phyloP scores from a whole-genome alignment of 2,797 vertebrate genomes.

The Anguilla obscura region DNA sequence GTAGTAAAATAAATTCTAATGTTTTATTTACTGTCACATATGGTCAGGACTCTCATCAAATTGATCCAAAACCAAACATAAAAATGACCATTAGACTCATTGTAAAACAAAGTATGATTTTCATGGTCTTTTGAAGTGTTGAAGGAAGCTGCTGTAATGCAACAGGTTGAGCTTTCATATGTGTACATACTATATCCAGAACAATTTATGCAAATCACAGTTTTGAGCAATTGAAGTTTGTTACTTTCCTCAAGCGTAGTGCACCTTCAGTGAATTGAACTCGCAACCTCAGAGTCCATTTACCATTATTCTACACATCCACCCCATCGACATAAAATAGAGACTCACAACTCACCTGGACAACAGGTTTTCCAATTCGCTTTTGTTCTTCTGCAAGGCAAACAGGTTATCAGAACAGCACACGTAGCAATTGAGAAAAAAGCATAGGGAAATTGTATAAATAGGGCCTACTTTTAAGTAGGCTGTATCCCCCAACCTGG shows the following conservation, averaged over 20 bases:
- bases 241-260: background rate
- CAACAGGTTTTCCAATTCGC: conserved; percentile 79
- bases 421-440: background rate
- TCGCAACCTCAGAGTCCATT: background rate
- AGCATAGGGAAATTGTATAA: background rate
- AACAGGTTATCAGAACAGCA: conserved; percentile 42
- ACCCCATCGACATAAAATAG: background rate
- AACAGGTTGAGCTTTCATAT: background rate
- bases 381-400: conserved; percentile 82
- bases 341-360: conserved; percentile 76
- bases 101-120: background rate
- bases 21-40: background rate
- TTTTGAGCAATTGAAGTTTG: background rate
- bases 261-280: background rate
- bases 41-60: background rate
- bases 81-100: background rate
- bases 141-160: background rate
- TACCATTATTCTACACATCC: background rate
- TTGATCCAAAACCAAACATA: background rate
- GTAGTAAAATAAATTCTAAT: background rate
- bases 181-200: background rate
- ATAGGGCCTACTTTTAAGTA: conserved; percentile 3
- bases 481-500: conserved; percentile 72
- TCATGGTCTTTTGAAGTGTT: background rate
- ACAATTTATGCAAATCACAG: background rate